phyloP scores from a whole-genome alignment of 2,797 vertebrate genomes.

The Spondyliosoma cantharus region DNA sequence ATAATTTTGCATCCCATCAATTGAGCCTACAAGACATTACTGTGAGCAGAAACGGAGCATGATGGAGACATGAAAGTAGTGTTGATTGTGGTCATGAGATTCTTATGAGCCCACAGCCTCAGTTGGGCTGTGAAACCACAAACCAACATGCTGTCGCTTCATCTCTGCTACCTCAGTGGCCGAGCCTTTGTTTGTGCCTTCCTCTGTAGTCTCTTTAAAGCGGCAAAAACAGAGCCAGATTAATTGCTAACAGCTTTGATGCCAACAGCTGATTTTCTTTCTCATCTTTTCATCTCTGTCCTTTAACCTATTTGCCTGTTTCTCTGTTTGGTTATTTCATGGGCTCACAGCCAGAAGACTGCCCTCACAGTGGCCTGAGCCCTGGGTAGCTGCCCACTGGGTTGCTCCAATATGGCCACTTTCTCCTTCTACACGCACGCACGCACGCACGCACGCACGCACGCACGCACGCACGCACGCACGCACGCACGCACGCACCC shows the following conservation, averaged over 20 bases:
- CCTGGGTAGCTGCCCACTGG: background rate
- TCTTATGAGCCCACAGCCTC: conserved; percentile 20
- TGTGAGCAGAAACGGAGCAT: background rate
- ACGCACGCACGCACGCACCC: background rate
- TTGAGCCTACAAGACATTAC: background rate
- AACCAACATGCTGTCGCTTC: conserved; percentile 42
- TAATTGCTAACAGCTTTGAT: conserved; percentile 46
- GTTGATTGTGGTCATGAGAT: conserved; percentile 10
- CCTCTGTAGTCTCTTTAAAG: conserved; percentile 31
- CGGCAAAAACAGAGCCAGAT: conserved; percentile 33
- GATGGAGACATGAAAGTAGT: conserved; percentile 29
- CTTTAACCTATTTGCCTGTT: conserved; percentile 8
- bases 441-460: background rate
- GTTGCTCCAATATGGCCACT: background rate
- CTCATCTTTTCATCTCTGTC: conserved; percentile 13
- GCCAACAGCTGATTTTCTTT: conserved; percentile 27
- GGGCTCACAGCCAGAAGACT: conserved; percentile 12
- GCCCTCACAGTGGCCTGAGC: background rate
- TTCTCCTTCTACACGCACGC: background rate
- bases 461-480: background rate
- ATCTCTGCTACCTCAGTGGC: conserved; percentile 33
- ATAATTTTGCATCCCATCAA: background rate
- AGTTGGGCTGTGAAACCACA: conserved; percentile 30
- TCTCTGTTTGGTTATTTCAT: conserved; percentile 17
- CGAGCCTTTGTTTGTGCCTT: conserved; percentile 33